Evolutionary conservation across 2,888 invertebrate genomes (phyloP), one percentile per base, ranked within the genome.

Genomic region (Heliothis peltigera): DNA sequence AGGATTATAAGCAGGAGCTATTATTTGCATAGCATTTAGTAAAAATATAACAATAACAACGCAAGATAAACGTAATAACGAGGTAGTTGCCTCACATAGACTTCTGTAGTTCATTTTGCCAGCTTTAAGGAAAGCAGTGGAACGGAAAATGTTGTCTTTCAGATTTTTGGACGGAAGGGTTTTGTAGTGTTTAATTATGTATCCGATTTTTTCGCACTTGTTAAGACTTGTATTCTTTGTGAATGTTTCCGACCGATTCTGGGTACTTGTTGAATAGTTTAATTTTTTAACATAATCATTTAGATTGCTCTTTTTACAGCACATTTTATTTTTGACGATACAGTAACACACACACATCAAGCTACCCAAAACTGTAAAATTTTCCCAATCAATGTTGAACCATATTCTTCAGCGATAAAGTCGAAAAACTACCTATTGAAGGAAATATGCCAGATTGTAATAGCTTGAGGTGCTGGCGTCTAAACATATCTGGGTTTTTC

Each of bases 1-100:
- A 74, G 83, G 87, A 89, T 89, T 87, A 87, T 70, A 71, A 64
- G 55, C 32, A 58, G 68, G 75, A 64, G 60, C 62, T 65, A 73
- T 70, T 79, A 73, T 80, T 61, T 80, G 67, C 54, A 58, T 51
- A 22, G 51, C 68, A 63, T 76, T 77, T 72, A 67, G 79, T 59
- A 66, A 77, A 75, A 69, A 55, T 66, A 68, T 62, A 39, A 81
- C 79, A 81, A 83, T 79, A 75, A 73, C 53, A 77, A 70, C 66
- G 70, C 77, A 77, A 80, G 64, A n/a, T 67, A 55, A 54, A 71
- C 68, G 70, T 77, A 78, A 82, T 83, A 79, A 81, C 57, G 55
- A 66, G 51, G 17, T 63, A 62, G 57, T 53, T 73, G 72, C 68
- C 68, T 75, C 60, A 71, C 59, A 68, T 64, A 63, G 59, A 55